Evolutionary conservation across 2,888 invertebrate genomes (phyloP).

Genomic region (Pegoplata infirma): DNA sequence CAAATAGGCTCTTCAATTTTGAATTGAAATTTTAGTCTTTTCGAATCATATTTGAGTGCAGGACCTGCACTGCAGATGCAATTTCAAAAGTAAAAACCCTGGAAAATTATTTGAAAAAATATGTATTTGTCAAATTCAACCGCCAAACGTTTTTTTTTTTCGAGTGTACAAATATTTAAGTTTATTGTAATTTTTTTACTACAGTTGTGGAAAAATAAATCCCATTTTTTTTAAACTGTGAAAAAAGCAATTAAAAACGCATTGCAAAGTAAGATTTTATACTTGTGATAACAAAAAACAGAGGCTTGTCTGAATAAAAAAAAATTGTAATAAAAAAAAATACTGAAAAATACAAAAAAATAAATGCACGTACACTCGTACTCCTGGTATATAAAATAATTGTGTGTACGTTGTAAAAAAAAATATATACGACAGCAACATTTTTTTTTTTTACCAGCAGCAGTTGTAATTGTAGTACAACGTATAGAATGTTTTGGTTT

Average conservation of each 20-base stretch:
- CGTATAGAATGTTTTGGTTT: no score
- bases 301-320: constrained; percentile 52
- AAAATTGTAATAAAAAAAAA: constrained; percentile 32
- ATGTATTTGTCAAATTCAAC: no score
- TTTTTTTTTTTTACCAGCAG: neutral
- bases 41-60: no score
- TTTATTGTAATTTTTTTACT: constrained; percentile 19
- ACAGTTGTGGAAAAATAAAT: constrained; percentile 58
- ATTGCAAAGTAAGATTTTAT: constrained; percentile 63
- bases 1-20: no score
- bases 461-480: constrained; percentile 27
- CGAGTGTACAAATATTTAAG: neutral
- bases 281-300: constrained; percentile 56
- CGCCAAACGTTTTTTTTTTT: no score
- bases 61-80: no score
- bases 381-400: constrained; percentile 59
- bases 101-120: no score
- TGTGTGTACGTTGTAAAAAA: constrained; percentile 52
- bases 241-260: constrained; percentile 67
- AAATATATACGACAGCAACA: neutral
- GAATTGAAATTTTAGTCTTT: no score
- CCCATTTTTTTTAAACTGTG: constrained; percentile 61
- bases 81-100: no score
- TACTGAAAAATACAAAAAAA: constrained; percentile 54
- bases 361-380: constrained; percentile 59